Evolutionary conservation across 2,888 invertebrate genomes (phyloP).

Genomic region (Agrypnus murinus): DNA sequence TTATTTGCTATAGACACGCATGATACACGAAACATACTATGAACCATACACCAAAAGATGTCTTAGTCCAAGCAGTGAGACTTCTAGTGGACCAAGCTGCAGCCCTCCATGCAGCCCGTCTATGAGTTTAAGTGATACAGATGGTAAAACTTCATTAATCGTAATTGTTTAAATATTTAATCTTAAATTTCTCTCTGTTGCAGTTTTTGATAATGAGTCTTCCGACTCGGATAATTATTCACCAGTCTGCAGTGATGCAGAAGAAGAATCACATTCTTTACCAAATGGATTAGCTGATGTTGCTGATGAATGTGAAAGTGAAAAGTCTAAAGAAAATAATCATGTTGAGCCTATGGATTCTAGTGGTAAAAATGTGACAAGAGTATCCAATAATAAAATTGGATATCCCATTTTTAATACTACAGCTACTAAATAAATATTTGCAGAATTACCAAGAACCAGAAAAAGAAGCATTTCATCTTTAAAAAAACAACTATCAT

Average conservation of each 20-base stretch:
- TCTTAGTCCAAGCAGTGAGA: conserved; percentile 58
- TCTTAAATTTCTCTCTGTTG: not conserved
- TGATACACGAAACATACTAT: no score
- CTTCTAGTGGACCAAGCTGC: conserved; percentile 53
- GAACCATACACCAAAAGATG: conserved; percentile 27
- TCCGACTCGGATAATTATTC: conserved; percentile 78
- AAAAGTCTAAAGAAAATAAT: not conserved
- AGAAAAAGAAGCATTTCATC: conserved; percentile 25
- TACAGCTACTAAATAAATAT: conserved; percentile 1
- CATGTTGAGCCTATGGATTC: not conserved
- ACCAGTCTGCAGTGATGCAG: conserved; percentile 77
- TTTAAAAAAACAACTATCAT: conserved; percentile 56
- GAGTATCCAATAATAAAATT: no score
- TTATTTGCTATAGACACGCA: no score
- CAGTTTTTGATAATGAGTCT: conserved; percentile 38
- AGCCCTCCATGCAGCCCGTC: conserved; percentile 53
- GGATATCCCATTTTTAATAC: no score
- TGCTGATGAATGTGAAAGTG: not conserved
- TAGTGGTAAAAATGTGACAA: no score
- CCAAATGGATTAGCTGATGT: not conserved
- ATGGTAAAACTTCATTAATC: not conserved
- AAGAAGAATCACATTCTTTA: conserved; percentile 53
- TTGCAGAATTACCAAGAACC: not conserved
- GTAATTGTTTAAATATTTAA: not conserved
- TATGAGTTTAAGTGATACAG: conserved; percentile 11